Percentiles rank a stretch among this genome's conserved stretches.
These are phyloP conservation scores for Drosophila eohydei DNA, from an alignment of 2,888 invertebrate species.

Conservation along the genomic window DNA sequence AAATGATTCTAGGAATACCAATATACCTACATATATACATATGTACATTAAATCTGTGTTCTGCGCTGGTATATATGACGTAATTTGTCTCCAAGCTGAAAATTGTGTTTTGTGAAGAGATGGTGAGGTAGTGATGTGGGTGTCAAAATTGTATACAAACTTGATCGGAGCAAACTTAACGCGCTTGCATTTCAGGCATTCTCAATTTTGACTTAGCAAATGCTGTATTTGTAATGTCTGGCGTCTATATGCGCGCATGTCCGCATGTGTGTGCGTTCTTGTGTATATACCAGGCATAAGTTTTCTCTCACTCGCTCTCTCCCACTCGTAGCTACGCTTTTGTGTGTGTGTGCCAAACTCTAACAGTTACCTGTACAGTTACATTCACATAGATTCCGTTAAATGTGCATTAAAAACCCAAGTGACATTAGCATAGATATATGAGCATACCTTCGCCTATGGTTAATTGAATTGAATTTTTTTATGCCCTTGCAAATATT, in stretches of 20 bases:
- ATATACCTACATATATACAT: background rate
- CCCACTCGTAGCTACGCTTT: background rate
- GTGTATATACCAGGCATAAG: background rate
- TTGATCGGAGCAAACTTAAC: conserved; percentile 11
- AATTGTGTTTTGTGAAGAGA: background rate
- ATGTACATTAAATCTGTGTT: conserved; percentile 11
- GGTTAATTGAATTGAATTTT: conserved; percentile 11
- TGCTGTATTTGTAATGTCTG: conserved; percentile 6
- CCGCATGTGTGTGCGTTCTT: background rate
- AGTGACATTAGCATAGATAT: background rate
- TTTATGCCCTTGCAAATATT: conserved; percentile 1
- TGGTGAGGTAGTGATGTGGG: background rate
- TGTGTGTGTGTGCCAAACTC: background rate
- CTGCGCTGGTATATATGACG: conserved; percentile 32
- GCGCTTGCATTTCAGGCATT: background rate
- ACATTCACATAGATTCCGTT: background rate
- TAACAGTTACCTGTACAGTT: background rate
- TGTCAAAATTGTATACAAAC: conserved; percentile 16
- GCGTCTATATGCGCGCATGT: conserved; percentile 9
- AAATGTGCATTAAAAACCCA: background rate
- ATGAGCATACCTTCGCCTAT: background rate
- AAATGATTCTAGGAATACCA: conserved; percentile 6
- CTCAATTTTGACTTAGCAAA: conserved; percentile 22
- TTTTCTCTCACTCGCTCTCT: background rate
- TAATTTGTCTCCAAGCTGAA: conserved; percentile 26